Base-by-base conservation (phyloP, 1,140 invertebrate species). In the Thereuonema tuberculata region DNA sequence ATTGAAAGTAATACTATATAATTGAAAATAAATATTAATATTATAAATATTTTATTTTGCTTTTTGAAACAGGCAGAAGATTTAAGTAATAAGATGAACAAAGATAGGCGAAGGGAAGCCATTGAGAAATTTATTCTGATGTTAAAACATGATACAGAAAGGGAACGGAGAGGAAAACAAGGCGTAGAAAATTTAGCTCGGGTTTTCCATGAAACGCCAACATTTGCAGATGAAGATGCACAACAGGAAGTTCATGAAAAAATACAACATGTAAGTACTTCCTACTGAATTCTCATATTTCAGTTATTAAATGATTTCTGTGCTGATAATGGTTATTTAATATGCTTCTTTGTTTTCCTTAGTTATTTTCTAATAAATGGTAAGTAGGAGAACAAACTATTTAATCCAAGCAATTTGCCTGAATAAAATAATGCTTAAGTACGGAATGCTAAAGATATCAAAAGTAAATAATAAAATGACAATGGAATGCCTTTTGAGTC, bases 181-280 rank as follows among this genome's bases (percentile, higher is more conserved):
- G 89, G 88, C 0, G 76, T 96, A 3, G 88, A 94, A 69, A 93
- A 90, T 61, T 75, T 97, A 2, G 87, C 91, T 0, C 82, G 87
- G 69, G 90, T 92, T n/a, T 86, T 96, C 58, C 84, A 87, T 65
- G 83, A 89, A 69, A 87, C 87, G n/a, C 87, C 89, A 0, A 89
- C 83, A 47, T 91, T 91, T 72, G 89, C 87, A 23, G 82, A 84
- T 29, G 86, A 91, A 67, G 92, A 94, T 68, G 87, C 88, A 23
- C 87, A 94, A 64, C 89, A 93, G 68, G 94, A 92, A 67, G 87
- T 94, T 12, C 84, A 82, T 49, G 90, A 95, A 63, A 93, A 93
- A 76, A 72, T 95, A 1, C 87, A 89, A 68, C 89, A 94, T 72
- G 89, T 94, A 77, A 76, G 78, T 72, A 25, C 43, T 29, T n/a